Base-by-base conservation (phyloP, 2,888 invertebrate species). In the Epiblema foenella region DNA sequence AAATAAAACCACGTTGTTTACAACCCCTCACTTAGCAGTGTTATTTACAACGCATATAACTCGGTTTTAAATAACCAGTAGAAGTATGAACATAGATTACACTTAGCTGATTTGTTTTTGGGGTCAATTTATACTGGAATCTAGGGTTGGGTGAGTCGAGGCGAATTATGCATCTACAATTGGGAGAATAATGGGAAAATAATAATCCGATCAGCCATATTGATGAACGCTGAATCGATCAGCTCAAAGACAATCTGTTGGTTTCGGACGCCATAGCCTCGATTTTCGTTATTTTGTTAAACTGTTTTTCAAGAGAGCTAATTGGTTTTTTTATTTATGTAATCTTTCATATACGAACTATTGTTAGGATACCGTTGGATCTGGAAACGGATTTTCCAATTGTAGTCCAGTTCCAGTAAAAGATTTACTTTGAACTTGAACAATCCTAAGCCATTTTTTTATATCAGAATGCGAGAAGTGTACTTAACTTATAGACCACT, bases 191-290 rank as follows among this genome's bases (percentile, higher is more conserved):
- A 54, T 54, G 20, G 56, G 46, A 68, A 68, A 68, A 68, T 62
- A 56, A 33, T 20, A n/a, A 62, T 62, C 15, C 54, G 42, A 24
- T 54, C 60, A 60, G 33, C 57, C 67, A 20, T 49, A 67, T 20
- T 57, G 57, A 17, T 49, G 10, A 51, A 68, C 59, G 42, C 15
- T 60, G 15, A 60, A 29, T 42, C 60, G 52, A 42, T 46, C 46
- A 33, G 62, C 42, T 56, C 42, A 54, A 54, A 68, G 46, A 42
- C 20, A 56, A 54, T 68, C 39, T 62, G 11, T 42, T 68, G 46
- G 54, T 46, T 17, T 24, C 15, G 20, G 17, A 17, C 18, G 1
- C 10, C 18, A 10, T 0, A n/a, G n/a, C n/a, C 18, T n/a, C n/a
- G 8, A 51, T 51, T 15, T n/a, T 42, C 42, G 42, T 42, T 42